Evolutionary conservation across 2,113 vertebrate genomes (phyloP), one percentile per base, ranked within the genome.

Genomic region (Fregetta grallaria): DNA sequence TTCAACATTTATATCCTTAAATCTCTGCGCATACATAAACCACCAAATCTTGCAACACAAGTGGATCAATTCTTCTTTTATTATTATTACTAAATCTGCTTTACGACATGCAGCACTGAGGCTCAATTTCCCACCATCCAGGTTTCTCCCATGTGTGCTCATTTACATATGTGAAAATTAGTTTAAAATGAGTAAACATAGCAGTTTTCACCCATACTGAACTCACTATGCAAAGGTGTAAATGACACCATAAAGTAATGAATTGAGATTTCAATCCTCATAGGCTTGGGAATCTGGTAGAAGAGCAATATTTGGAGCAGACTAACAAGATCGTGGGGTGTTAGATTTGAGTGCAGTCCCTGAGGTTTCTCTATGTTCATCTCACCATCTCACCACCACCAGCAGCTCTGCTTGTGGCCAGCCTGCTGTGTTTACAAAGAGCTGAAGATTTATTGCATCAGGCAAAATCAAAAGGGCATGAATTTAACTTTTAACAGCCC

Each of bases 51-150:
- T 82, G 47, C 77, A 95, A 85, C 53, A 44, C 32, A 82, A 76
- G 38, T 92, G 73, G 61, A 77, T 81, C 68, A 73, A 72, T 95
- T 96, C 85, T 96, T 95, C 72, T 91, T 89, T 87, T 90, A 85
- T 65, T 79, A 36, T 88, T 90, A 58, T 87, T 89, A 66, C 55
- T 95, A 85, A 91, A 87, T 78, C 73, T 89, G n/a, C 63, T 79
- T 89, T 92, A 92, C 4, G 5, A 71, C n/a, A 53, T 12, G 53
- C 45, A 79, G 70, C 1, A 1, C 61, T 34, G 53, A 82, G 40
- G 42, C 62, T 89, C 49, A 63, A 11, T 68, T 68, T 93, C 18
- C 38, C 49, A 88, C 32, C 6, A 13, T 68, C 22, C 30, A 76
- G 25, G 36, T 88, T 91, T 65, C 74, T 88, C 55, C 38, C 50